phyloP scores from a whole-genome alignment of 2,797 vertebrate genomes.

The Pelodytes ibericus region DNA sequence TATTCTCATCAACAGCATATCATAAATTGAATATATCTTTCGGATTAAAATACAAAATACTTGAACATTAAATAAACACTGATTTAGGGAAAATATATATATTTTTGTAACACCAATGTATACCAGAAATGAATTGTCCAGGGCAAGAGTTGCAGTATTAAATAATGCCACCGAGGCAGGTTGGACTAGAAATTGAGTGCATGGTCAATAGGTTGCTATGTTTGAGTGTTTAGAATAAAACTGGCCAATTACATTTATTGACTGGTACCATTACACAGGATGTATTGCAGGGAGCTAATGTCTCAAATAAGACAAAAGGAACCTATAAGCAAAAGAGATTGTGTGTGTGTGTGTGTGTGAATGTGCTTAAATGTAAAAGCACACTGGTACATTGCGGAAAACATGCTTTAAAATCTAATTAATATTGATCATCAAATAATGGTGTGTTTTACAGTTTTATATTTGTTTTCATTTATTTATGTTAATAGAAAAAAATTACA shows the following conservation, averaged over 20 bases:
- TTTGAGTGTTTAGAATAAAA: conserved; percentile 28
- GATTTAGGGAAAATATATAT: no score
- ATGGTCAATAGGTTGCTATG: conserved; percentile 18
- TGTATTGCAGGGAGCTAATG: conserved; percentile 23
- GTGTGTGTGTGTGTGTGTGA: neutral
- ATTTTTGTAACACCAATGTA: neutral
- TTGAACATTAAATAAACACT: no score
- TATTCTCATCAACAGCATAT: no score
- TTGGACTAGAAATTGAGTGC: conserved; percentile 7
- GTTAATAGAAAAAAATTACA: no score
- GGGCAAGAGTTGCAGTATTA: neutral
- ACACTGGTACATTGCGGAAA: neutral
- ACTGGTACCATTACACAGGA: conserved; percentile 22
- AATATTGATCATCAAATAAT: no score
- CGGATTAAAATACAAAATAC: no score
- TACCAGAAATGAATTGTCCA: neutral
- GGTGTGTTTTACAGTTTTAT: no score
- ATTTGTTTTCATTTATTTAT: no score
- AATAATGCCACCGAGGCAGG: conserved; percentile 3
- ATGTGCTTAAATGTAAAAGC: neutral
- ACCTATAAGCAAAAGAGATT: neutral
- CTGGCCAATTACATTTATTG: conserved; percentile 36
- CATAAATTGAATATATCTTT: no score
- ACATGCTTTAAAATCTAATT: no score
- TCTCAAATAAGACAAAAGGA: conserved; percentile 5